These are phyloP conservation scores for Oncopodura yosiiana DNA, from an alignment of 1,140 invertebrate genomes.

Conservation along the genomic window DNA sequence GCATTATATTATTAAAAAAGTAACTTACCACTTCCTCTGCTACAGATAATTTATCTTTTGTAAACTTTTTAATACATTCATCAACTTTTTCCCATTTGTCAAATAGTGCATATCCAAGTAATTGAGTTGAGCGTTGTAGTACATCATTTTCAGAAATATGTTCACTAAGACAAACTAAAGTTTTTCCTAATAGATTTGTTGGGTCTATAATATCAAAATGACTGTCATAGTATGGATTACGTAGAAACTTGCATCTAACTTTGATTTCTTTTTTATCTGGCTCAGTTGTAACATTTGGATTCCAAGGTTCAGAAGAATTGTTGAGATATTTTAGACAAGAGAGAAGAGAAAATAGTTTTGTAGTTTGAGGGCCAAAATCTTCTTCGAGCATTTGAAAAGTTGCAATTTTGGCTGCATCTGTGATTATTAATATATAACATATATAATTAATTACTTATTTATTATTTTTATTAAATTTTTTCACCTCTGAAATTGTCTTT, in stretches of 20 bases:
- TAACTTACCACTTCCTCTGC: conserved; percentile 36
- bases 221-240: conserved; percentile 72
- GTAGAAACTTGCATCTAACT: conserved; percentile 64
- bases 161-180: conserved; percentile 53
- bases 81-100: conserved; percentile 55
- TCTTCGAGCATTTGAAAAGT: conserved; percentile 79
- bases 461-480: neutral
- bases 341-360: conserved; percentile 58
- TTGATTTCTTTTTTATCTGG: conserved; percentile 47
- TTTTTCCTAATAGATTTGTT: conserved; percentile 63
- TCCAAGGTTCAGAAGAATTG: conserved; percentile 44
- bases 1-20: conserved; percentile 40
- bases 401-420: conserved; percentile 63
- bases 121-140: conserved; percentile 52
- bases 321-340: conserved; percentile 65
- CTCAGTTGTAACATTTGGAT: conserved; percentile 38
- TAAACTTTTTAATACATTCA: conserved; percentile 40
- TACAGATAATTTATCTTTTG: conserved; percentile 38
- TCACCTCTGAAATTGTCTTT: conserved; percentile 50
- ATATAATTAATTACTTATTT: neutral
- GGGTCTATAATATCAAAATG: conserved; percentile 72
- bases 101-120: conserved; percentile 57
- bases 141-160: conserved; percentile 40
- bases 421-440: neutral
- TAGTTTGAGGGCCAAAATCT: conserved; percentile 62